These are phyloP conservation scores for Microcebus jonahi DNA, from an alignment of 2,113 vertebrate genomes.

Conservation along the genomic window DNA sequence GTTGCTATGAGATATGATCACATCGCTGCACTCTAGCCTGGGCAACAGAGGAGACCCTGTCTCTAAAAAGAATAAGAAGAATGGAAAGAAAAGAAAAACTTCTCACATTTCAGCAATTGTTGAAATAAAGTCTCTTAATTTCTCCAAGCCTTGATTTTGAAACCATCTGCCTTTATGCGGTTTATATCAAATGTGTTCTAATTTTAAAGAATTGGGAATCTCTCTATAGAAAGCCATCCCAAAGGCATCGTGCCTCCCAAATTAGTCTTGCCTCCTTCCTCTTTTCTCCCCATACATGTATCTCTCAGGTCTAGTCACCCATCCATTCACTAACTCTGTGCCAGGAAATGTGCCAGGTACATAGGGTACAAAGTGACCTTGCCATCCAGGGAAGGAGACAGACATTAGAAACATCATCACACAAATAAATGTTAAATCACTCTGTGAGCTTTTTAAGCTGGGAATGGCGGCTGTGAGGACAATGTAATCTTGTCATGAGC, in stretches of 20 bases:
- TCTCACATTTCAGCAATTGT: not conserved
- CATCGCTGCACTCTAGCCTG: too few relatives aligned
- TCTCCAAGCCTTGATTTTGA: slow-evolving; percentile 1
- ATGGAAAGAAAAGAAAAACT: not conserved
- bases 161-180: not conserved
- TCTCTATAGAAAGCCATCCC: not conserved
- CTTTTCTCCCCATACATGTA: not conserved
- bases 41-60: too few relatives aligned
- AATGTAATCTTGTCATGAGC: not conserved
- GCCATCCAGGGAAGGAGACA: not conserved
- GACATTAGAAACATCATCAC: not conserved
- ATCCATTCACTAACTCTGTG: not conserved
- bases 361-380: not conserved
- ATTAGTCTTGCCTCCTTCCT: not conserved
- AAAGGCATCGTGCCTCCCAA: not conserved
- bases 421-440: not conserved
- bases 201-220: not conserved
- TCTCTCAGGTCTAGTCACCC: not conserved
- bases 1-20: too few relatives aligned
- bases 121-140: not conserved
- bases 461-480: not conserved
- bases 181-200: not conserved
- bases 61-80: too few relatives aligned
- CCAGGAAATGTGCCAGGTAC: not conserved
- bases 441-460: not conserved